These are phyloP conservation scores for Gallinago media DNA, from an alignment of 2,113 vertebrate genomes.

Conservation along the genomic window DNA sequence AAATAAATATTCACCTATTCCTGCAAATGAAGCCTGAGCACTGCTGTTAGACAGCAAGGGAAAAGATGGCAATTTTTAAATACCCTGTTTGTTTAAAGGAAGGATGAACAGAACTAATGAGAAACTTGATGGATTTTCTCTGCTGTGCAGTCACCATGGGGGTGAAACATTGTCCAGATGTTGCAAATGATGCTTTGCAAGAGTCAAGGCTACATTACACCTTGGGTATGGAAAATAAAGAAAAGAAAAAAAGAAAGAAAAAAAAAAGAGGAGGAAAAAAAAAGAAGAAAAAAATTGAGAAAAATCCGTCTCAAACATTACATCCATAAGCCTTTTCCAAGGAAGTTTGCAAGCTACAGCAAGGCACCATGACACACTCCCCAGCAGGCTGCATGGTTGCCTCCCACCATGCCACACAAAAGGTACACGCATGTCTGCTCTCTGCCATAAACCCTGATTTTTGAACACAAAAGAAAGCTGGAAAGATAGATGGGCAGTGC, in stretches of 20 bases:
- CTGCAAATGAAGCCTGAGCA: not conserved
- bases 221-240: too few species aligned
- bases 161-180: not conserved
- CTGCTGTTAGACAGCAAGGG: not conserved
- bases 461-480: not conserved
- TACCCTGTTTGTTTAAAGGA: not conserved
- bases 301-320: not conserved
- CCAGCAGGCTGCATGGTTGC: not conserved
- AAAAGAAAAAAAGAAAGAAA: not conserved
- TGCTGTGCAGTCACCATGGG: accelerated
- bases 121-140: not conserved
- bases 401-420: not conserved
- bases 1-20: not conserved
- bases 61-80: not conserved
- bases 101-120: not conserved
- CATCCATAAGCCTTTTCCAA: not conserved
- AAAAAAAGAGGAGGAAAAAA: not conserved
- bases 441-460: not conserved
- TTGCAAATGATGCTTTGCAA: not conserved
- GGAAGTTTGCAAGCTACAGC: not conserved
- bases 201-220: not conserved
- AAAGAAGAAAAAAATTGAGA: not conserved
- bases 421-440: accelerated
- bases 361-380: not conserved
- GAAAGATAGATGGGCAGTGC: not conserved